Conservation (phyloP, 2,888 invertebrate genomes). For the Aphrophora alni region DNA sequence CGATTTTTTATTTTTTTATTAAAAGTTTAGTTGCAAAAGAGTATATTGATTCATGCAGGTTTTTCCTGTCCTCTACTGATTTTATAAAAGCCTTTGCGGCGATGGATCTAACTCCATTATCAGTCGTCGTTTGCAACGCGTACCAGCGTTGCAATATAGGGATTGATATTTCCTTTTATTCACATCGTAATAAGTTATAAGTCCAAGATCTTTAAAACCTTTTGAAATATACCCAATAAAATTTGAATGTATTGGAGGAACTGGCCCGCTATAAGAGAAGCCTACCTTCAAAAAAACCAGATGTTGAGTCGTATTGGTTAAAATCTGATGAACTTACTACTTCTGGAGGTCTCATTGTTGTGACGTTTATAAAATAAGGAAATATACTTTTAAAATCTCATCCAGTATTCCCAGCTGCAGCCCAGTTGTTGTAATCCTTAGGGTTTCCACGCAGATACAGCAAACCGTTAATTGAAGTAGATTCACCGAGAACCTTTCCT, state of each 20-base stretch:
- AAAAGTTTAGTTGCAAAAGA: conserved; percentile 4
- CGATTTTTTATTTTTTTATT: not conserved
- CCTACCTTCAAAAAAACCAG: not conserved
- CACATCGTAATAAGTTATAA: not conserved
- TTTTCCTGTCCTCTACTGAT: not conserved
- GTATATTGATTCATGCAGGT: not conserved
- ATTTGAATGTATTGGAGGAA: too few species aligned
- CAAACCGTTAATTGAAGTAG: conserved; percentile 23
- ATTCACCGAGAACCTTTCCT: conserved; percentile 34
- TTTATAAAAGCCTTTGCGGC: not conserved
- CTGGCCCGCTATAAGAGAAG: not conserved
- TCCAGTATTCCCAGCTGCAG: not conserved
- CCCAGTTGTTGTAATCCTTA: conserved; percentile 13
- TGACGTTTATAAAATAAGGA: not conserved
- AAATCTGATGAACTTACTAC: not conserved
- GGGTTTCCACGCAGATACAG: conserved; percentile 9
- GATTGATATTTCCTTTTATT: too few species aligned
- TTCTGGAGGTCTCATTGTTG: not conserved
- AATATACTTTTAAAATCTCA: not conserved
- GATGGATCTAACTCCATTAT: not conserved
- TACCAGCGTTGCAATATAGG: not conserved
- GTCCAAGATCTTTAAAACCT: not conserved
- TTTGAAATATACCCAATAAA: not conserved
- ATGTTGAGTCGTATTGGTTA: not conserved
- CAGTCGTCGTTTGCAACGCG: not conserved